Evolutionary conservation across 2,888 invertebrate genomes (phyloP), one percentile per base, ranked within the genome.

Genomic region (Palloptera scutellata): DNA sequence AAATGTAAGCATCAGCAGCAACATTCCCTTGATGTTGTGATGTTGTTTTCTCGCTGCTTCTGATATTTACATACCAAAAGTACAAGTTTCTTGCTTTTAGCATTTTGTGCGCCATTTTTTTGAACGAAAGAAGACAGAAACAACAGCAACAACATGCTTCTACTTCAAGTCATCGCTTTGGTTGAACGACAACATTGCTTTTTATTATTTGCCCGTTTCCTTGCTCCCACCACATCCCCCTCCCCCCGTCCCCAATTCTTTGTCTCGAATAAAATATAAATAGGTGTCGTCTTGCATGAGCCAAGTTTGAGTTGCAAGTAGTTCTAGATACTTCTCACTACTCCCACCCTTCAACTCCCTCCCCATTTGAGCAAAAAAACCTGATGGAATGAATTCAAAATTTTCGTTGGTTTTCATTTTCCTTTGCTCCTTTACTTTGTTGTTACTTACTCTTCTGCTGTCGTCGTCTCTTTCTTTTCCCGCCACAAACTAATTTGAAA

Each of bases 401-500:
- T 41, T n/a, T 30, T 30, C 30, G 30, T 30, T 30, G 30, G 30
- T 30, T 30, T 30, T 6, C 30, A 30, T 30, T 30, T 30, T 30
- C 30, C 30, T 30, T 30, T 30, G 30, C 30, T 30, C 30, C 6
- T 30, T 30, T 30, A 4, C 6, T 30, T 2, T 30, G 30, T 30
- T 30, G 30, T 30, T 30, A 6, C 17, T 12, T 43, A 15, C 17
- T 45, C 45, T 20, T 48, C 60, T 15, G 17, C 45, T 19, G 13
- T 12, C 17, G 11, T 13, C 48, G 17, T 19, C 43, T 42, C 65
- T 65, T 4, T 17, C 45, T 60, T 72, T 63, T 66, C 68, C 30
- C 64, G 54, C 67, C 74, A 73, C 75, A 75, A 77, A 77, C 76
- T 77, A 78, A 78, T 77, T 77, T 78, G 75, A 73, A 73, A 73